Conservation (phyloP, 1,140 invertebrate species). For the Tetramorium alpestre region DNA sequence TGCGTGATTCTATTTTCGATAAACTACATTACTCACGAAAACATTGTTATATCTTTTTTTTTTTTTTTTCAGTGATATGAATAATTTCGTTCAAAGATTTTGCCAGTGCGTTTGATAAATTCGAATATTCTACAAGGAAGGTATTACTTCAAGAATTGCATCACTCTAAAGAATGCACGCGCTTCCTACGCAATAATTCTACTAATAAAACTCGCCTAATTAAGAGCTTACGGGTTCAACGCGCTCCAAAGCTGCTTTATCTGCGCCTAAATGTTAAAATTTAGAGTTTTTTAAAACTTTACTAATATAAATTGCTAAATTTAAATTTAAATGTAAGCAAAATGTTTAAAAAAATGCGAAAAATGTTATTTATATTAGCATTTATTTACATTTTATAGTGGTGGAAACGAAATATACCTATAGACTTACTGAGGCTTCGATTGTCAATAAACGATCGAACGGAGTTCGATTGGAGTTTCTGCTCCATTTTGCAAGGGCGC, state of each 20-base stretch:
- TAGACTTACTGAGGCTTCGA: not conserved
- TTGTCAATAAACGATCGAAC: conserved; percentile 53
- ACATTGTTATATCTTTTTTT: not conserved
- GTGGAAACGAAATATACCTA: not conserved
- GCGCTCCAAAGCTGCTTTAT: conserved; percentile 31
- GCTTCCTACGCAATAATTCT: conserved; percentile 69
- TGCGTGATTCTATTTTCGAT: conserved; percentile 48
- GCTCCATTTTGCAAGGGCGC: conserved; percentile 36
- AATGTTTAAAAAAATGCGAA: not conserved
- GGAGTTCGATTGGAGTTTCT: conserved; percentile 15
- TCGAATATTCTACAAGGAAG: conserved; percentile 7
- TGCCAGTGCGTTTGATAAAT: not conserved
- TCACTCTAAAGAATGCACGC: conserved; percentile 53
- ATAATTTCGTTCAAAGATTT: not conserved
- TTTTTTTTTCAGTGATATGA: not conserved
- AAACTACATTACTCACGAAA: conserved; percentile 23
- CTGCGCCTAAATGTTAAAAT: conserved; percentile 4
- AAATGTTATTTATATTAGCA: not conserved
- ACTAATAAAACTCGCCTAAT: conserved; percentile 70
- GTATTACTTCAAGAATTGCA: conserved; percentile 39
- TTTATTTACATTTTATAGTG: not conserved
- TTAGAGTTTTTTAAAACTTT: not conserved
- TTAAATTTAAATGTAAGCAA: not conserved
- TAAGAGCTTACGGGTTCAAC: conserved; percentile 66
- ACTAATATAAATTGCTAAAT: not conserved